Base-by-base conservation (phyloP, 2,797 vertebrate species). In the Sarcoramphus papa region DNA sequence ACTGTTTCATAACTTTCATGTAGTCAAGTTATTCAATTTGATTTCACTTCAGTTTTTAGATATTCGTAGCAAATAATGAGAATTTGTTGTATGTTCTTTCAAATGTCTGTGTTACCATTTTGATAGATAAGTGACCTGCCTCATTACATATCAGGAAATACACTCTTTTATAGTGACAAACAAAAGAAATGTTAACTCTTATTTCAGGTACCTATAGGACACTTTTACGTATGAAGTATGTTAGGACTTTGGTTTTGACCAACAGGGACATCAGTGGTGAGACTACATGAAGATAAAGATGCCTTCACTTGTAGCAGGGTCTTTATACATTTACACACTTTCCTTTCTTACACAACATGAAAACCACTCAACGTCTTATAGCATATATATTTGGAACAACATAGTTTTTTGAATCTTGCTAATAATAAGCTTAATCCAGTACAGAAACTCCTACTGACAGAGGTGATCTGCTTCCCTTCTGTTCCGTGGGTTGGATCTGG, bases 1-100 rank as follows among this genome's bases (percentile, higher is more conserved):
- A 97, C 95, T 97, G 91, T 98, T 99, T 99, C 98, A 97, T 98
- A 98, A 98, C 92, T 90, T 93, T 94, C 73, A 91, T 51, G 75
- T 95, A 91, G 95, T 97, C 75, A 86, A 76, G 63, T 96, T 91
- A 72, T 14, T 92, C 69, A 43, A 7, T 93, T 92, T 85, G 27
- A 57, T 94, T 86, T 93, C 64, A 28, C 74, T 95, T 82, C 18
- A 35, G 43, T 27, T 89, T 83, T 90, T 94, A 22, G 85, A 81
- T 90, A 75, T 86, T 93, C 12, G 2, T 96, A 93, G 93, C 93
- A 92, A 94, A 80, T 20, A 76, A 87, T 60, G 78, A 90, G 72
- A 77, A 41, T 43, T 93, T 92, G 86, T 68, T 85, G 33, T 86
- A 51, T 53, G 60, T 89, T 87, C 83, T 92, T 92, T 75, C 73